Conservation (phyloP, 2,888 invertebrate species). For the Amblyteles armatorius region DNA sequence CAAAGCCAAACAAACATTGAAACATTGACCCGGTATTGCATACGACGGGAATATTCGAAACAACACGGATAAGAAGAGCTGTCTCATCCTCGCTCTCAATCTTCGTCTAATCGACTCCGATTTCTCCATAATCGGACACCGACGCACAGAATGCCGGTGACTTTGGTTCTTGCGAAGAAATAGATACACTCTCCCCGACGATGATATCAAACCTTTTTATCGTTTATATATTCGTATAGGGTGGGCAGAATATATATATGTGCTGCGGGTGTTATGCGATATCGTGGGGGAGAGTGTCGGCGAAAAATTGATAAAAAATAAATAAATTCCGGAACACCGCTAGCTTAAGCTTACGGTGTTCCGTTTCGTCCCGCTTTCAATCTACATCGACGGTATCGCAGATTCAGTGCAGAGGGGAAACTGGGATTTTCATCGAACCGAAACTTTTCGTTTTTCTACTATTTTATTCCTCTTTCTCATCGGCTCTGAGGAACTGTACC, state of each 20-base stretch:
- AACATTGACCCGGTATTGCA: background rate
- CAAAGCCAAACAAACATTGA: background rate
- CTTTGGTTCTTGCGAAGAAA: slow-evolving; percentile 39
- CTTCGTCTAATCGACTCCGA: background rate
- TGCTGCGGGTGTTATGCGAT: background rate
- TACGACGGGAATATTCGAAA: background rate
- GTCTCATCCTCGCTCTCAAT: background rate
- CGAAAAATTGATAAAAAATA: too few species aligned
- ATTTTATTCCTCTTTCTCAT: background rate
- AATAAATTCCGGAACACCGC: too few species aligned
- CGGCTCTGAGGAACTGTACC: background rate
- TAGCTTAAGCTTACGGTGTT: too few species aligned
- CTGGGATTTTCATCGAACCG: slow-evolving; percentile 3
- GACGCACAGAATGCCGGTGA: slow-evolving; percentile 6
- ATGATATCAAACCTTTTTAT: slow-evolving; percentile 48
- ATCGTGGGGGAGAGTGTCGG: too few species aligned
- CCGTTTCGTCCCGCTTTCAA: background rate
- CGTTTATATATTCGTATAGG: slow-evolving; percentile 31
- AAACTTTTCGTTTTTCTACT: slow-evolving; percentile 7
- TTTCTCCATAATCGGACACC: slow-evolving; percentile 27
- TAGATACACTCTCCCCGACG: background rate
- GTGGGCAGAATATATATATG: background rate
- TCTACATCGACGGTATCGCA: background rate
- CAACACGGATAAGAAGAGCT: background rate
- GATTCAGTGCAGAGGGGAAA: background rate